Conservation (phyloP, 2,888 invertebrate species). For the Caradrina kadenii region DNA sequence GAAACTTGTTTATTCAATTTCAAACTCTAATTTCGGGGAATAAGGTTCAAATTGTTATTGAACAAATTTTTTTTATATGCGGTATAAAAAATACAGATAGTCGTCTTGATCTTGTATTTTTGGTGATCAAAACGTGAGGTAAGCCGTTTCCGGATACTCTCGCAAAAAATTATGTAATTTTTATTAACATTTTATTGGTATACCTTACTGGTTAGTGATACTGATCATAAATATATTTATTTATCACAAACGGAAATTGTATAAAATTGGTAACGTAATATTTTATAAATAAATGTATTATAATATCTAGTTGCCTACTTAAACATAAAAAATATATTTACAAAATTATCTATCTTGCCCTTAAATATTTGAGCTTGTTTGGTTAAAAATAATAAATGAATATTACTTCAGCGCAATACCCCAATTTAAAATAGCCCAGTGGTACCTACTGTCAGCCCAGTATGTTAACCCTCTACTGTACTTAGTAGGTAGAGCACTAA, state of each 20-base stretch:
- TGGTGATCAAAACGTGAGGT: conserved; percentile 34
- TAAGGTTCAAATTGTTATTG: too few species aligned
- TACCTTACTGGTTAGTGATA: conserved; percentile 25
- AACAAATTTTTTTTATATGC: background rate
- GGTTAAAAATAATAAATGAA: conserved; percentile 18
- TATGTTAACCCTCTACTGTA: too few species aligned
- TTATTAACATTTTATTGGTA: conserved; percentile 43
- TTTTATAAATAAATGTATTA: conserved; percentile 18
- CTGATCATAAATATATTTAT: conserved; percentile 6
- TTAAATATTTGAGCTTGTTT: conserved; percentile 45
- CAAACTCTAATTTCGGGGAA: background rate
- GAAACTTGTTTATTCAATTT: conserved; percentile 6
- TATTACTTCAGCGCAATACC: conserved; percentile 16
- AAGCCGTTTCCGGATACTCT: conserved; percentile 22
- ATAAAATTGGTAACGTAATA: conserved; percentile 2
- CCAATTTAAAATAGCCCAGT: background rate
- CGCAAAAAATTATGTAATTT: conserved; percentile 32
- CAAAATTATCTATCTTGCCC: conserved; percentile 45
- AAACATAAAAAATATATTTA: conserved; percentile 53
- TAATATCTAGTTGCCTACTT: conserved; percentile 15
- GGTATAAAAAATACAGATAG: conserved; percentile 31
- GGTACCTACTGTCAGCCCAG: too few species aligned
- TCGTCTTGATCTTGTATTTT: conserved; percentile 27
- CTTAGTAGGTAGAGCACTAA: too few species aligned
- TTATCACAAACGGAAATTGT: background rate